Evolutionary conservation across 1,140 invertebrate species (phyloP), one percentile per base, ranked within the genome.

Genomic region (Sitodiplosis mosellana): DNA sequence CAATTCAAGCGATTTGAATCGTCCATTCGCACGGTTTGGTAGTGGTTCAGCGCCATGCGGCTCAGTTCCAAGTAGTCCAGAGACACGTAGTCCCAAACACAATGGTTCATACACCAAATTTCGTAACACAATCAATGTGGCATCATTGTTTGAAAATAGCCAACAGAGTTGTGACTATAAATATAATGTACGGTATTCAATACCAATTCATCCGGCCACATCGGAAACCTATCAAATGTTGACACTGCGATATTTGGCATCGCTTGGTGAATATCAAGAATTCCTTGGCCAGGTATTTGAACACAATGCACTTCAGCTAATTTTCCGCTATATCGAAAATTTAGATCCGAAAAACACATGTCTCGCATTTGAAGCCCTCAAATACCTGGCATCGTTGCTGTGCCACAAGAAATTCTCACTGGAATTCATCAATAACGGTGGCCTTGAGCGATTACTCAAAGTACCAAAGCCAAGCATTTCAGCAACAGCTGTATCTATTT

Each of bases 371-470:
- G 93, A 96, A 66, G 90, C 91, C 1, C 69, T 92, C 0, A 83
- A 93, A 69, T 98, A 95, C 66, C 69, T 97, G 2, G 85, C 90
- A 0, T 85, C 91, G 1, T 64, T 97, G 40, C 69, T 97, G 0
- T 96, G 91, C 57, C 93, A 97, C 64, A 97, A 96, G 66, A 97
- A 96, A 64, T 96, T 97, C 69, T 88, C 89, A 0, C 79, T 95
- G 10, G 91, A 97, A 63, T 97, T 97, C 65, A 78, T 97, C 12
- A 77, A 81, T 47, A 75, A 79, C 54, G 80, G 81, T 36, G 91
- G 91, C 2, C 61, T 96, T 41, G 81, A 87, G 72, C 73, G 77
- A 52, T 69, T 96, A 27, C 65, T 96, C 3, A 80, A 88, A 59
- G 84, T 97, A 3, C 87, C 89, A 5, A 71, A 87, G 33, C 92